Conservation (phyloP, 2,797 vertebrate species). For the Momotus momota region DNA sequence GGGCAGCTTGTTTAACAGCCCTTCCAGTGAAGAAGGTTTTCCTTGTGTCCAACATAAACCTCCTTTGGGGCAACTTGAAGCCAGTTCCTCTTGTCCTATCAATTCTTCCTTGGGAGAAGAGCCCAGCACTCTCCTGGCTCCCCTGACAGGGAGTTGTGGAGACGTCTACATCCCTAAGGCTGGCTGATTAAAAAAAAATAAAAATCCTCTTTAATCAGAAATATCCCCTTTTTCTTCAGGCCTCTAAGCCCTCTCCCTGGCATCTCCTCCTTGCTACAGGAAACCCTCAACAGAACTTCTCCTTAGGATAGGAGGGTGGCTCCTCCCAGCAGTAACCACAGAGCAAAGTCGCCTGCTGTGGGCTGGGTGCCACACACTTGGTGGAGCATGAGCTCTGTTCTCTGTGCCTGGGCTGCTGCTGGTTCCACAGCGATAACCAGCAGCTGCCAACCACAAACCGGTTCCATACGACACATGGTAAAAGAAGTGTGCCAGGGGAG, state of each 20-base stretch:
- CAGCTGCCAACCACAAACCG: neutral
- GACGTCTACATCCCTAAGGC: neutral
- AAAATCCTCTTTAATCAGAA: neutral
- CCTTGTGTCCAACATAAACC: neutral
- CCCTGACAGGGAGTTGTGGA: neutral
- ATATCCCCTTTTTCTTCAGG: neutral
- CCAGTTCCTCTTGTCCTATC: neutral
- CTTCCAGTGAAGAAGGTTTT: neutral
- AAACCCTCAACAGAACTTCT: neutral
- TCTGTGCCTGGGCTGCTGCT: neutral
- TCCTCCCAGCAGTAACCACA: neutral
- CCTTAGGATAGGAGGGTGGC: neutral
- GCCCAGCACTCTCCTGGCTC: neutral
- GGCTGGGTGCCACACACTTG: fast-evolving
- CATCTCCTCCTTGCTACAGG: neutral
- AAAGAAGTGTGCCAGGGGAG: fast-evolving
- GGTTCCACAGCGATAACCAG: neutral
- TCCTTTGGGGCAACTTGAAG: neutral
- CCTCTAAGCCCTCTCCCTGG: neutral
- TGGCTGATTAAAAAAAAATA: neutral
- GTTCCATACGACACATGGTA: fast-evolving
- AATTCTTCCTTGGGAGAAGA: neutral
- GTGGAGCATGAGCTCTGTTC: neutral
- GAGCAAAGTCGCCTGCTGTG: neutral
- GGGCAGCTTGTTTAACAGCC: neutral